Evolutionary conservation across 2,113 vertebrate genomes (phyloP).

Genomic region (Oreotrochilus melanogaster): DNA sequence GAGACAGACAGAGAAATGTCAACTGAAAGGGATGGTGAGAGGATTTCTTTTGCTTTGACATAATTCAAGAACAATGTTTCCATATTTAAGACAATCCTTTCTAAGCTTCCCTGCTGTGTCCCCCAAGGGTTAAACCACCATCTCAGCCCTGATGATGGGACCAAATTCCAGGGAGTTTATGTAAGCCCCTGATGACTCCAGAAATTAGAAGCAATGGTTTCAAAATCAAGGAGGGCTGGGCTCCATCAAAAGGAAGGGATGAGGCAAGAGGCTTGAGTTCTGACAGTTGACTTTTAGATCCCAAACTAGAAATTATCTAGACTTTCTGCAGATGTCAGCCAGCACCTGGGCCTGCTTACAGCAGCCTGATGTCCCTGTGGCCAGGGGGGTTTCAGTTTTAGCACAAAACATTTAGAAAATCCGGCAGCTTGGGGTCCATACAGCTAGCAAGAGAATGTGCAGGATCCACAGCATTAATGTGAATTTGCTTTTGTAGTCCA

Average conservation of each 20-base stretch:
- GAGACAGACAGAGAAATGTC: background rate
- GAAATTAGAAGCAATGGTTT: background rate
- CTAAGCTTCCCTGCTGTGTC: background rate
- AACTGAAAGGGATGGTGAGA: background rate
- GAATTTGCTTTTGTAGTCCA: background rate
- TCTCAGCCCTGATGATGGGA: background rate
- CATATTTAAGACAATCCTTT: background rate
- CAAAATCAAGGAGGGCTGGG: background rate
- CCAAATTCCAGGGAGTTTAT: slow-evolving; percentile 16
- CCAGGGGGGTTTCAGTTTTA: background rate
- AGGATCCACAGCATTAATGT: background rate
- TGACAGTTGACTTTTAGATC: background rate
- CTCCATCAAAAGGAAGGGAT: background rate
- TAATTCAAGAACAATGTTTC: background rate
- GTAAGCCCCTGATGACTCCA: background rate
- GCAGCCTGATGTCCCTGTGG: background rate
- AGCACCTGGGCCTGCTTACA: background rate
- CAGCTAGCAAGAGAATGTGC: background rate
- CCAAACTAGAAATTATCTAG: background rate
- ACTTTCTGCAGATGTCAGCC: background rate
- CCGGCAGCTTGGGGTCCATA: background rate
- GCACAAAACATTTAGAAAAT: background rate
- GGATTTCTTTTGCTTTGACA: background rate
- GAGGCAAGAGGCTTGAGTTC: background rate
- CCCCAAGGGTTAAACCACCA: slow-evolving; percentile 35